phyloP scores from a whole-genome alignment of 2,113 vertebrate species.

The Urocynchramus pylzowi region DNA sequence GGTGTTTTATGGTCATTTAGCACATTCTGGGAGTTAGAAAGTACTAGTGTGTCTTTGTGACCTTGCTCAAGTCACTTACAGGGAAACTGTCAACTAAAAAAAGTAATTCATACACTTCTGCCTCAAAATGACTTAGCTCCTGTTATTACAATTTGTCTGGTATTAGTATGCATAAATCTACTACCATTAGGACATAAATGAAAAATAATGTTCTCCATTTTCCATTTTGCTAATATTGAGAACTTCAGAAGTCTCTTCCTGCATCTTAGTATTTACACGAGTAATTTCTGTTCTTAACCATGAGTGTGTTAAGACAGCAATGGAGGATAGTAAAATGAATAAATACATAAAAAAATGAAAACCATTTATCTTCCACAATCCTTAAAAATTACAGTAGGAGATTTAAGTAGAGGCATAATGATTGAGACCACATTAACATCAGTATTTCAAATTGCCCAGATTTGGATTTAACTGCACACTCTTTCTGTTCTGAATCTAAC shows the following conservation, averaged over 20 bases:
- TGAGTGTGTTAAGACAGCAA: not conserved
- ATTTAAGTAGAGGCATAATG: not conserved
- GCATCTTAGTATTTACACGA: not conserved
- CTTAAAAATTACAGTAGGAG: not conserved
- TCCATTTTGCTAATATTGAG: not conserved
- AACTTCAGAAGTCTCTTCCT: not conserved
- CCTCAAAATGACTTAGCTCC: slow-evolving; percentile 36
- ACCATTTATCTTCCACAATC: not conserved
- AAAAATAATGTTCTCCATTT: slow-evolving; percentile 32
- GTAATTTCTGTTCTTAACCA: not conserved
- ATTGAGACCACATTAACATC: not conserved
- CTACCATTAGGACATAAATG: not conserved
- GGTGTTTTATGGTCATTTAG: not conserved
- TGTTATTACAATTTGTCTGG: not conserved
- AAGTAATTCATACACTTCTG: slow-evolving; percentile 5
- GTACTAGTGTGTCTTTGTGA: not conserved
- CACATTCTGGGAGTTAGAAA: not conserved
- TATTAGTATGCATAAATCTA: slow-evolving; percentile 39
- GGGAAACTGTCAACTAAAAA: not conserved
- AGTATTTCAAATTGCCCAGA: not conserved
- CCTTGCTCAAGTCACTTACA: slow-evolving; percentile 12
- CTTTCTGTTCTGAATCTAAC: not conserved
- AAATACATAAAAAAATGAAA: not conserved
- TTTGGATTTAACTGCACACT: not conserved
- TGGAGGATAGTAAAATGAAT: not conserved